These are phyloP conservation scores for Oryzias sinensis DNA, from an alignment of 2,797 vertebrate genomes.

Conservation along the genomic window DNA sequence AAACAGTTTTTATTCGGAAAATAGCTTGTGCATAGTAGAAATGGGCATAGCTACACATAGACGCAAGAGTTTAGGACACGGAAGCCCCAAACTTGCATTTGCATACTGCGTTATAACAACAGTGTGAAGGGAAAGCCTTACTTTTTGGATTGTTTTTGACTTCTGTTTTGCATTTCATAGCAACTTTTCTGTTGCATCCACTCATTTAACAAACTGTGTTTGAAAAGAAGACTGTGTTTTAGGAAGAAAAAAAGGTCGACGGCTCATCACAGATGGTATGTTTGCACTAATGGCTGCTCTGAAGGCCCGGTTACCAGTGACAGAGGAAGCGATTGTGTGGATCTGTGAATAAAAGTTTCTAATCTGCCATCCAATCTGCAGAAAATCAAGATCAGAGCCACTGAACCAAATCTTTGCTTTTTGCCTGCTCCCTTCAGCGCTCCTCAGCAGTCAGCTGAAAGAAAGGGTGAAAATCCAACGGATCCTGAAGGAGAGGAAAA, in stretches of 20 bases:
- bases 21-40: no score
- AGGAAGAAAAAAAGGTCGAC: conserved; percentile 47
- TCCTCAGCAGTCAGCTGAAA: conserved; percentile 56
- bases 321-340: conserved; percentile 57
- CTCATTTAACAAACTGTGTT: conserved; percentile 41
- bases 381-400: conserved; percentile 76
- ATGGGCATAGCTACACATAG: no score
- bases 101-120: no score
- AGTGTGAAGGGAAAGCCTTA: conserved; percentile 20
- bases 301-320: conserved; percentile 61
- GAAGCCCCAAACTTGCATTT: no score
- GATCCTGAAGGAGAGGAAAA: conserved; percentile 25
- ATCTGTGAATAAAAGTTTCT: conserved; percentile 68
- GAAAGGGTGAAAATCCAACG: conserved; percentile 28
- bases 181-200: conserved; percentile 35
- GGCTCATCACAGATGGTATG: conserved; percentile 68
- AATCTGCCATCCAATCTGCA: conserved; percentile 75
- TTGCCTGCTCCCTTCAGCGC: conserved; percentile 59
- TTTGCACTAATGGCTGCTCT: conserved; percentile 68
- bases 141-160: conserved; percentile 25
- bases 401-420: conserved; percentile 77
- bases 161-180: conserved; percentile 21
- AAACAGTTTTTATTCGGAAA: conserved; percentile 7
- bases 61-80: no score
- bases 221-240: conserved; percentile 46